Evolutionary conservation across 1,140 invertebrate genomes (phyloP).

Genomic region (Polypedilum pembai): DNA sequence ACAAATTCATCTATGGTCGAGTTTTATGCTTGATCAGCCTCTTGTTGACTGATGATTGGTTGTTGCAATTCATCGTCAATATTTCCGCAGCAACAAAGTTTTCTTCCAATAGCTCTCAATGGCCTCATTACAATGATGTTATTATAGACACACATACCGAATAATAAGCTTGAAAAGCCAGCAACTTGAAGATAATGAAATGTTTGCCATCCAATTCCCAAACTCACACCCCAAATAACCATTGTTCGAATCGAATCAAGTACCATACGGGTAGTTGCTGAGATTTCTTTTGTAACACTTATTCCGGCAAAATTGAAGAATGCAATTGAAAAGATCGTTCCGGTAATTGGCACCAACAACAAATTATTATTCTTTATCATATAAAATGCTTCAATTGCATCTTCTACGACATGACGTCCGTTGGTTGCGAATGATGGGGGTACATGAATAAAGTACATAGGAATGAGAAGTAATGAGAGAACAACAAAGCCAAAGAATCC

Average conservation of each 20-base stretch:
- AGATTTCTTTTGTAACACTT: slow-evolving; percentile 90
- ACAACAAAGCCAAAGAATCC: slow-evolving; percentile 79
- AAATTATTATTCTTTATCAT: slow-evolving; percentile 58
- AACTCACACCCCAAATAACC: slow-evolving; percentile 78
- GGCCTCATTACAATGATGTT: slow-evolving; percentile 49
- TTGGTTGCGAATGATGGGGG: slow-evolving; percentile 68
- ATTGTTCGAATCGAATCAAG: slow-evolving; percentile 84
- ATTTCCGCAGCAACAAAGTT: background rate
- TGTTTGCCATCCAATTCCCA: slow-evolving; percentile 65
- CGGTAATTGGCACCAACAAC: slow-evolving; percentile 48
- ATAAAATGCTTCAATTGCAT: slow-evolving; percentile 71
- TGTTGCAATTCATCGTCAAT: background rate
- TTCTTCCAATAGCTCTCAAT: slow-evolving; percentile 7
- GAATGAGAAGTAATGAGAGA: slow-evolving; percentile 66
- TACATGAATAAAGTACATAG: slow-evolving; percentile 77
- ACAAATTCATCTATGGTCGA: background rate
- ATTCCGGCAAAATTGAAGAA: slow-evolving; percentile 96
- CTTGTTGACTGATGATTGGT: background rate
- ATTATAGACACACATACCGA: slow-evolving; percentile 74
- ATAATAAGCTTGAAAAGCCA: slow-evolving; percentile 63
- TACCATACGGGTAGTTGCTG: slow-evolving; percentile 87
- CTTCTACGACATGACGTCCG: slow-evolving; percentile 72
- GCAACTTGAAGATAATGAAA: slow-evolving; percentile 75
- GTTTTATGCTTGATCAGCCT: slow-evolving; percentile 19
- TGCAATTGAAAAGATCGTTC: slow-evolving; percentile 85